Percentiles rank a stretch among this genome's conserved stretches.
Evolutionary conservation across 2,113 vertebrate species (phyloP).

Genomic region (Lontra canadensis): DNA sequence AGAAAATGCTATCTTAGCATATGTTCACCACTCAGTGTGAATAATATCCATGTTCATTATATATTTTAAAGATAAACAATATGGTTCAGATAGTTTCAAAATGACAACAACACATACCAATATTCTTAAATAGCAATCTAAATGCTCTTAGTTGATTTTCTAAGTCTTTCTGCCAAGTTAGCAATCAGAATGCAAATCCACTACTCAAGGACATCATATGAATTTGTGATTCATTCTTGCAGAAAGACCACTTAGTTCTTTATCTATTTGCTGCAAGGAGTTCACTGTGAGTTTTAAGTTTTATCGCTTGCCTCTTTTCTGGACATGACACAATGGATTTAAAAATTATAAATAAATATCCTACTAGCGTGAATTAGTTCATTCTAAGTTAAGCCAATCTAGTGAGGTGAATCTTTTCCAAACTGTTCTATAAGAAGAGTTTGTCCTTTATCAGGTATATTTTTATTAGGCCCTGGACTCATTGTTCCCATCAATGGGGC

Average conservation of each 20-base stretch:
- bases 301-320: background rate
- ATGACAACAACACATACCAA: background rate
- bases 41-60: background rate
- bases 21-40: background rate
- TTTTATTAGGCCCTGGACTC: background rate
- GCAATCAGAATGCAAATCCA: constrained; percentile 22
- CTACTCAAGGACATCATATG: background rate
- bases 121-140: constrained; percentile 38
- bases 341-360: constrained; percentile 6
- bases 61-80: constrained; percentile 9
- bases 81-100: constrained; percentile 22
- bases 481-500: background rate
- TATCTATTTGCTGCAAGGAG: background rate
- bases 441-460: background rate
- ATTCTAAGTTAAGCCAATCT: background rate
- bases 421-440: background rate
- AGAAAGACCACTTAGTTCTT: background rate
- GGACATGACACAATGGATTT: background rate
- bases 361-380: background rate
- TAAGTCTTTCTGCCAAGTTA: background rate
- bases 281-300: background rate
- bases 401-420: background rate
- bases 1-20: background rate
- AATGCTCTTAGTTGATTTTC: background rate
- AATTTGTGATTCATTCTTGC: background rate